Evolutionary conservation across 1,140 invertebrate genomes (phyloP).

Genomic region (Acromyrmex heyeri): DNA sequence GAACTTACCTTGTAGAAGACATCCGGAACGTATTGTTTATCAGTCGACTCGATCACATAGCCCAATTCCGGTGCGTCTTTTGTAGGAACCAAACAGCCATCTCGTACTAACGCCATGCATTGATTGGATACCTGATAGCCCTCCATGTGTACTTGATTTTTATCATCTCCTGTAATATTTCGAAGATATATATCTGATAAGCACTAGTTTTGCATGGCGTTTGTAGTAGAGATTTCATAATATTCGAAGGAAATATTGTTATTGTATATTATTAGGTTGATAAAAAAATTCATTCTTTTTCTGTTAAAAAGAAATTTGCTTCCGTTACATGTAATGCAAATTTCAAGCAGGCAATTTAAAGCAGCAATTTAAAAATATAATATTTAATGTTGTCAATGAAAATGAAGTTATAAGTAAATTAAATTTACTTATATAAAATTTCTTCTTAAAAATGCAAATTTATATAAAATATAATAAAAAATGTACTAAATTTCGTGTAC

Average conservation of each 20-base stretch:
- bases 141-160: conserved; percentile 98
- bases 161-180: conserved; percentile 91
- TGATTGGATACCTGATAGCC: conserved; percentile 99
- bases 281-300: conserved; percentile 1
- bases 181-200: neutral
- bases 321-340: too few relatives aligned
- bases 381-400: too few relatives aligned
- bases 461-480: too few relatives aligned
- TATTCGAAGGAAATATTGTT: neutral
- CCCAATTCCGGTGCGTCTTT: conserved; percentile 98
- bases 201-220: conserved; percentile 12
- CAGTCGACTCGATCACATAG: conserved; percentile 97
- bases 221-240: conserved; percentile 30
- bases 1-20: conserved; percentile 98
- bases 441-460: too few relatives aligned
- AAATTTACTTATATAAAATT: too few relatives aligned
- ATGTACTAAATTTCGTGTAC: too few relatives aligned
- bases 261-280: conserved; percentile 32
- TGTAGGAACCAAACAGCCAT: conserved; percentile 98
- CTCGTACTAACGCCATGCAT: conserved; percentile 98
- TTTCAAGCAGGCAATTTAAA: too few relatives aligned
- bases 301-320: neutral
- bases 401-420: too few relatives aligned
- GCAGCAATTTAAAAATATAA: too few relatives aligned
- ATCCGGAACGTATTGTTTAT: conserved; percentile 99